Conservation (phyloP, 2,113 vertebrate genomes). For the Rhynchomys soricoides region DNA sequence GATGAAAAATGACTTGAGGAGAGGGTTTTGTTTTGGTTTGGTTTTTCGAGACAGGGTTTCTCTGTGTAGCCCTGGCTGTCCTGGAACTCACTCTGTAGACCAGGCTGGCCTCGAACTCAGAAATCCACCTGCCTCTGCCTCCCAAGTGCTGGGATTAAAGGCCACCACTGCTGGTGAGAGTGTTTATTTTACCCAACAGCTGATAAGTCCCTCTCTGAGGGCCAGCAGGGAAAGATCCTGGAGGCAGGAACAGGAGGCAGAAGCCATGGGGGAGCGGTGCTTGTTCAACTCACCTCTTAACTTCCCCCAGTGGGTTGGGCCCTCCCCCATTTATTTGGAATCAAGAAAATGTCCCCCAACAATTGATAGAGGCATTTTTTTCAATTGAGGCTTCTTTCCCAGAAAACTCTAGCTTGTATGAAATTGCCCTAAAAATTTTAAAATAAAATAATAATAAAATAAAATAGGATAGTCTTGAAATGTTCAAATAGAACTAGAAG, state of each 20-base stretch:
- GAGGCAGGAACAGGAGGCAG: neutral
- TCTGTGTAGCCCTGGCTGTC: too few relatives aligned
- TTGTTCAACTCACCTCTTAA: neutral
- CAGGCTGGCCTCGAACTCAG: too few relatives aligned
- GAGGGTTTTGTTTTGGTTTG: too few relatives aligned
- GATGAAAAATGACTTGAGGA: neutral
- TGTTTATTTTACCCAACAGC: neutral
- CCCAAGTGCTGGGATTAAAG: too few relatives aligned
- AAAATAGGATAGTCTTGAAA: neutral
- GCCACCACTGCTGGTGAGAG: too few relatives aligned
- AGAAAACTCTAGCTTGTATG: neutral
- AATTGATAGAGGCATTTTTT: neutral
- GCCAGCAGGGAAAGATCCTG: neutral
- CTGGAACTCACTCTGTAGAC: too few relatives aligned
- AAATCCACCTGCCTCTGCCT: too few relatives aligned
- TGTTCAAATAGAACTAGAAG: neutral
- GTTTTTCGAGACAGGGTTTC: too few relatives aligned
- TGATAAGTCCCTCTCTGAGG: neutral
- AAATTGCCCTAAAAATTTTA: neutral
- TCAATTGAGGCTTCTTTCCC: neutral
- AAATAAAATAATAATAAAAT: neutral
- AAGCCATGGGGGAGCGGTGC: neutral
- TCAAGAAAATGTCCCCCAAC: neutral
- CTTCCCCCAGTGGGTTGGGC: neutral
- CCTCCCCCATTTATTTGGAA: neutral